Percentiles rank a stretch among this genome's conserved stretches.
These are phyloP conservation scores for Synergus umbraculus DNA, from an alignment of 2,888 invertebrate genomes.

Conservation along the genomic window DNA sequence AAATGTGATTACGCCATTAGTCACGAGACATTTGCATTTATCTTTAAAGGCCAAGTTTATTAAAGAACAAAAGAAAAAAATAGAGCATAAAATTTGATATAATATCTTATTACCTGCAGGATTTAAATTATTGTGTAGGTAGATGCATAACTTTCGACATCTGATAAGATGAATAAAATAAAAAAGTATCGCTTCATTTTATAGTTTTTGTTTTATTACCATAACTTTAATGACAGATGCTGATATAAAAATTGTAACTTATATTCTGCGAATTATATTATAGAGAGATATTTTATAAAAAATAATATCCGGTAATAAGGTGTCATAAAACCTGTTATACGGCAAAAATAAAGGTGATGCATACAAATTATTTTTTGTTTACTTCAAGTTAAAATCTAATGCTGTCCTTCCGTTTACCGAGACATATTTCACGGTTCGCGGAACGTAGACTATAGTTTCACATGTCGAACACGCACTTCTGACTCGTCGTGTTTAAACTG, in stretches of 20 bases:
- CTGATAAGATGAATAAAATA: background rate
- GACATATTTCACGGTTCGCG: background rate
- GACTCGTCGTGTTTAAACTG: background rate
- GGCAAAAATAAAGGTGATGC: background rate
- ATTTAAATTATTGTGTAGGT: background rate
- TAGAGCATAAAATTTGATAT: background rate
- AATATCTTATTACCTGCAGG: background rate
- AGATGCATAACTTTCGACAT: background rate
- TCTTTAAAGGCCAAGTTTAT: conserved; percentile 16
- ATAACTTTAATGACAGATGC: background rate
- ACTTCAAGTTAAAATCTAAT: background rate
- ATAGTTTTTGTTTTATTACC: background rate
- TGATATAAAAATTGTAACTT: background rate
- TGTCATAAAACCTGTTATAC: background rate
- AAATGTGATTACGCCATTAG: conserved; percentile 14
- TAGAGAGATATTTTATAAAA: background rate
- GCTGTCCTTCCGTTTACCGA: background rate
- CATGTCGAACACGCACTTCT: background rate
- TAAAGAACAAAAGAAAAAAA: background rate
- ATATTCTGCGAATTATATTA: background rate
- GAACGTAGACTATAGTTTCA: background rate
- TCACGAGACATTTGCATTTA: background rate
- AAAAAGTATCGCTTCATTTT: background rate
- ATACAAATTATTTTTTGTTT: background rate
- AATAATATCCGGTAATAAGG: background rate